Conservation (phyloP, 2,113 vertebrate species). For the Rhinoptilus africanus region DNA sequence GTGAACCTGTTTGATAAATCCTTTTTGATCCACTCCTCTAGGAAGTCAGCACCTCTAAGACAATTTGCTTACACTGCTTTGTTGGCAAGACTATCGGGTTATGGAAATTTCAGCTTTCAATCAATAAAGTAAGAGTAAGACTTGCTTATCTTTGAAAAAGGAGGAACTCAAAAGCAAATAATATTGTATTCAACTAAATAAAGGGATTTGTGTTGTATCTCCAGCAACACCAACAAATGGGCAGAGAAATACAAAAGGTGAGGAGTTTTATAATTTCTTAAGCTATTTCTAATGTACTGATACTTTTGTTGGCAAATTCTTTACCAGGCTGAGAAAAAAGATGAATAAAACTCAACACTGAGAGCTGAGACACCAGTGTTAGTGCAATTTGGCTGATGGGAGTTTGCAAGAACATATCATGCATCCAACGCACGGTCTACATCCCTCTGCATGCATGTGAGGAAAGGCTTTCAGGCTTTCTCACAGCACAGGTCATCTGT, state of each 20-base stretch:
- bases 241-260: background rate
- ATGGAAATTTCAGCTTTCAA: background rate
- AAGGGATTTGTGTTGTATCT: background rate
- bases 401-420: background rate
- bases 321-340: background rate
- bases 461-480: background rate
- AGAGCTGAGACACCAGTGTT: background rate
- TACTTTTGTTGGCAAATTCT: background rate
- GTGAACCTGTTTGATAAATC: background rate
- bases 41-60: background rate
- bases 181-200: background rate
- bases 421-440: rapidly evolving
- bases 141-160: background rate
- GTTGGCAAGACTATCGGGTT: background rate
- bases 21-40: background rate
- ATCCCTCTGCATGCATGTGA: rapidly evolving
- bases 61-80: background rate
- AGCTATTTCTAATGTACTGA: background rate
- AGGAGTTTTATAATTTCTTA: background rate
- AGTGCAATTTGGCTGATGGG: background rate
- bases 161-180: background rate
- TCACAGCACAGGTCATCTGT: background rate
- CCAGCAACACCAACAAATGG: background rate
- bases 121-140: background rate
- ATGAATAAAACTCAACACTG: background rate